These are phyloP conservation scores for Halisarca cf. caerulea DNA, from an alignment of 37 sponge, comb jelly and placozoan species.

Conservation along the genomic window DNA sequence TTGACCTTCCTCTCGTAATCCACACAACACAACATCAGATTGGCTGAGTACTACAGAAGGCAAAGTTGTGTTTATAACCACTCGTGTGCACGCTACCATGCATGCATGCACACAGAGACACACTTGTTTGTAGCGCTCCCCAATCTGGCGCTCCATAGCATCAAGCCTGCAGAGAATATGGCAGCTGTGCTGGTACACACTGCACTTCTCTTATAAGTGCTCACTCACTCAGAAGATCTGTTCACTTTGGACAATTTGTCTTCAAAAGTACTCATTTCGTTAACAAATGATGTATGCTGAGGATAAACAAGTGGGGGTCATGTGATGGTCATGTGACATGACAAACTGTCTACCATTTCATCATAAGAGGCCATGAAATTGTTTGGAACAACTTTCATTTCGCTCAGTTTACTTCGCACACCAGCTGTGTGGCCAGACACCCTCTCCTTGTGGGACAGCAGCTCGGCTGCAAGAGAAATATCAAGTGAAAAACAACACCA, in stretches of 20 bases:
- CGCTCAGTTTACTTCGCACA: slow-evolving; percentile 24
- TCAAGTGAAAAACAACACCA: no score
- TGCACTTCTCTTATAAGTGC: neutral
- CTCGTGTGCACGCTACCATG: neutral
- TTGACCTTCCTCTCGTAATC: neutral
- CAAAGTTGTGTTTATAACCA: neutral
- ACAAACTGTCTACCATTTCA: slow-evolving; percentile 5
- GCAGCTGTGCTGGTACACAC: no score
- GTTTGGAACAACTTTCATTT: neutral
- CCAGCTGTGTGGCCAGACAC: slow-evolving; percentile 36
- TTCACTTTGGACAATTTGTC: no score
- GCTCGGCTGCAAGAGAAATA: slow-evolving; percentile 63
- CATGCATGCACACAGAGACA: neutral
- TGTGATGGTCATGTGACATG: neutral
- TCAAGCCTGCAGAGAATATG: neutral
- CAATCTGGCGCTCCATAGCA: neutral
- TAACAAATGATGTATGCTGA: no score
- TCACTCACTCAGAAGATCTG: no score
- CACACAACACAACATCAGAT: neutral
- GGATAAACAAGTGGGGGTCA: no score
- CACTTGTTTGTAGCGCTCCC: neutral
- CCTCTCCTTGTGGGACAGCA: slow-evolving; percentile 53
- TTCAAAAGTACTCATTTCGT: no score
- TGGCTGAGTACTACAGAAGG: neutral
- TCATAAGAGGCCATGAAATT: neutral